Evolutionary conservation across 2,797 vertebrate species (phyloP).

Genomic region (Typhlichthys subterraneus): DNA sequence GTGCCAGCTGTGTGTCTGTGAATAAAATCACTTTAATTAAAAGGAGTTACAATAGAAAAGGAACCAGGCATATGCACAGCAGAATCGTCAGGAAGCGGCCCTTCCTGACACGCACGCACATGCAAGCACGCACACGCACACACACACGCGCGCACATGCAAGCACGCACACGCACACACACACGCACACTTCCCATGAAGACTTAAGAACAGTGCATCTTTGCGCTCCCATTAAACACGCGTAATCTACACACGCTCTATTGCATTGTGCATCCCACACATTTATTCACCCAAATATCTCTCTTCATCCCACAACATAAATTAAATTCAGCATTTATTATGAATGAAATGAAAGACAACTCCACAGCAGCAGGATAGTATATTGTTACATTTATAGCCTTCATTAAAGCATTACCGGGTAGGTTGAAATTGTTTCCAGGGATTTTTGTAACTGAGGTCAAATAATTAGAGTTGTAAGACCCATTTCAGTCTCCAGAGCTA

Average conservation of each 20-base stretch:
- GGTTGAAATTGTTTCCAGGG: too few species aligned
- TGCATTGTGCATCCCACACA: slow-evolving; percentile 55
- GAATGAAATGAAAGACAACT: slow-evolving; percentile 31
- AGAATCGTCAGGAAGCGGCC: slow-evolving; percentile 78
- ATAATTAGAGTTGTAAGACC: too few species aligned
- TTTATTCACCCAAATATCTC: slow-evolving; percentile 58
- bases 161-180: not conserved
- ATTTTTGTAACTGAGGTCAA: too few species aligned
- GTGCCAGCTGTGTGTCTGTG: slow-evolving; percentile 85
- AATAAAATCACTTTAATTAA: slow-evolving; percentile 90
- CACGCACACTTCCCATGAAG: slow-evolving; percentile 68
- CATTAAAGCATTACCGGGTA: too few species aligned
- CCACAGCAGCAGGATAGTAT: slow-evolving; percentile 40
- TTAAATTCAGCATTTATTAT: slow-evolving; percentile 49
- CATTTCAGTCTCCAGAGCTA: too few species aligned
- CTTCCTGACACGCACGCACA: slow-evolving; percentile 57
- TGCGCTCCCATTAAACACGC: slow-evolving; percentile 68
- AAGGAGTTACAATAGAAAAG: slow-evolving; percentile 83
- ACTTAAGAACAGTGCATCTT: slow-evolving; percentile 72
- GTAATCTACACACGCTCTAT: slow-evolving; percentile 69
- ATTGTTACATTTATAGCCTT: too few species aligned
- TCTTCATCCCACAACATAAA: slow-evolving; percentile 36
- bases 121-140: slow-evolving; percentile 12
- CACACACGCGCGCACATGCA: too few species aligned
- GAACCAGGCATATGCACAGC: slow-evolving; percentile 71